Percentiles rank a stretch among this genome's conserved stretches.
These are phyloP conservation scores for Betta splendens DNA, from an alignment of 2,797 vertebrate species.

Conservation along the genomic window DNA sequence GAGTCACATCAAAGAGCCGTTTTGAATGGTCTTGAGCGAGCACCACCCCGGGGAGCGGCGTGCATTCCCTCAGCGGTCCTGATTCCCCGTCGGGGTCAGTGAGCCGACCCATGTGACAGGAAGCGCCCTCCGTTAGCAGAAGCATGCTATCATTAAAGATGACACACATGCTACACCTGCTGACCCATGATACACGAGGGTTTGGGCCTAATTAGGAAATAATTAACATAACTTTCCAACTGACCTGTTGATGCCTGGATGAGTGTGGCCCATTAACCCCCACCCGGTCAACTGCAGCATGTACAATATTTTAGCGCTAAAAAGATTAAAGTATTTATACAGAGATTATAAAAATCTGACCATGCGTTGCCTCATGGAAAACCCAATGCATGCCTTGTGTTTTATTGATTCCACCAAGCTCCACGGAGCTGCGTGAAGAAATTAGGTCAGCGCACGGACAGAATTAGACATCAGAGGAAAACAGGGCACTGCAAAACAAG, in stretches of 20 bases:
- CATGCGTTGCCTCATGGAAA: slow-evolving; percentile 29
- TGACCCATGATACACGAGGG: slow-evolving; percentile 56
- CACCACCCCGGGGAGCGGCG: slow-evolving; percentile 38
- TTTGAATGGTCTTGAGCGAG: slow-evolving; percentile 50
- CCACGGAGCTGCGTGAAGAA: slow-evolving; percentile 13
- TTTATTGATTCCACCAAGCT: slow-evolving; percentile 21
- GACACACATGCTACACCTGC: slow-evolving; percentile 23
- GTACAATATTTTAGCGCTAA: slow-evolving; percentile 3
- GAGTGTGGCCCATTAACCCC: slow-evolving; percentile 32
- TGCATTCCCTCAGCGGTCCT: slow-evolving; percentile 39
- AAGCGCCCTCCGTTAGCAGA: slow-evolving; percentile 29
- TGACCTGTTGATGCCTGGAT: slow-evolving; percentile 48
- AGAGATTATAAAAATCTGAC: not conserved
- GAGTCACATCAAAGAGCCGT: slow-evolving; percentile 47
- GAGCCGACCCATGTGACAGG: slow-evolving; percentile 56
- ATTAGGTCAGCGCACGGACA: slow-evolving; percentile 6
- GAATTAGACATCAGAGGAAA: not conserved
- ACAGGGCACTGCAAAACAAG: not conserved
- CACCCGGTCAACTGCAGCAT: slow-evolving; percentile 20
- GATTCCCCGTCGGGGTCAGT: slow-evolving; percentile 19
- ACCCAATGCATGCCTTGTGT: not conserved
- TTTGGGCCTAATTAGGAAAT: slow-evolving; percentile 51
- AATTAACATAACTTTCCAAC: slow-evolving; percentile 23
- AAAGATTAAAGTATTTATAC: no score
- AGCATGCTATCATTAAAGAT: slow-evolving; percentile 48